Evolutionary conservation across 2,113 vertebrate genomes (phyloP).

Genomic region (Piaya cayana): DNA sequence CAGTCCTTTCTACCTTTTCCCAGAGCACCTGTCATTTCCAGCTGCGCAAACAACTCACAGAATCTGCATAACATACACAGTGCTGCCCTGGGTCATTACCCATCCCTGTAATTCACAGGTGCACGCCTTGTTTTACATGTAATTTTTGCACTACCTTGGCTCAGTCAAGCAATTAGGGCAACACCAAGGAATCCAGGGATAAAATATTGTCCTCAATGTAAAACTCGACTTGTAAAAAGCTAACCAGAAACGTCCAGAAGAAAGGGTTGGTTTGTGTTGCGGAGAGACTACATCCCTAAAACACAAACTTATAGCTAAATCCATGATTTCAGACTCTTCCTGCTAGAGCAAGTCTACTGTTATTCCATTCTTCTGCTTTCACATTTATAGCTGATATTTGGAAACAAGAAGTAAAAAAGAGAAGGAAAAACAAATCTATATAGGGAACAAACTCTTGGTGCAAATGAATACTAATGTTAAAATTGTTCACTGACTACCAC

Average conservation of each 20-base stretch:
- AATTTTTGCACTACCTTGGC: not conserved
- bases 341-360: not conserved
- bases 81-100: not conserved
- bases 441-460: not conserved
- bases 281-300: not conserved
- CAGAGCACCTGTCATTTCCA: not conserved
- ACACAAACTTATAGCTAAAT: not conserved
- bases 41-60: not conserved
- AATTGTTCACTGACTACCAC: not conserved
- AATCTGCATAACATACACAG: not conserved
- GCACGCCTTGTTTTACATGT: not conserved
- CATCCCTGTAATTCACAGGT: not conserved
- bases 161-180: not conserved
- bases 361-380: not conserved
- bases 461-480: not conserved
- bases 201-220: not conserved
- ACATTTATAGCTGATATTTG: not conserved
- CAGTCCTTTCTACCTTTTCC: not conserved
- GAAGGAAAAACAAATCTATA: not conserved
- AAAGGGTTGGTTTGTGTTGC: not conserved
- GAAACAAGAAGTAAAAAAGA: not conserved
- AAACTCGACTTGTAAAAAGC: not conserved
- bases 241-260: not conserved
- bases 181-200: not conserved
- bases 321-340: not conserved